Base-by-base conservation (phyloP, 2,113 vertebrate species). In the Acrocephalus kingi region DNA sequence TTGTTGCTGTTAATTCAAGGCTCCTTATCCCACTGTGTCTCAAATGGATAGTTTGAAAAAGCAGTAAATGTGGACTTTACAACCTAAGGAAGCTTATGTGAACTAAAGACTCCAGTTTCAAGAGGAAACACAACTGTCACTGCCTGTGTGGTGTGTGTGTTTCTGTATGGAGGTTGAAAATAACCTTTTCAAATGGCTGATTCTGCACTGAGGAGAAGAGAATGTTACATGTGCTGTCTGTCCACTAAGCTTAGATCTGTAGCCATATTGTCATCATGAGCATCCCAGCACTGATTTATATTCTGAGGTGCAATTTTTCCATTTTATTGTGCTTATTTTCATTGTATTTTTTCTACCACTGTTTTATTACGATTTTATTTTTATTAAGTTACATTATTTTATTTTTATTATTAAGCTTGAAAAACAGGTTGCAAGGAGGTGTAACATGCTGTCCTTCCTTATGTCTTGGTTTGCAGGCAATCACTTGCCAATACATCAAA, bases 1-100 rank as follows among this genome's bases (percentile, higher is more conserved):
- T 95, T 93, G 58, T 84, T 96, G 74, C 94, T 97, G 94, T 97
- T 97, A 93, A 96, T 95, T 97, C 95, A 97, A 94, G 97, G 46
- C 67, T 95, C 27, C 33, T 58, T 82, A 8, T 89, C 56, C 77
- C 59, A 33, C 75, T 43, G 25, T 43, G 30, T 58, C 66, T 94
- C 75, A 58, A 19, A 10, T 54, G 62, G 46, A 68, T 46, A 55
- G 55, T 71, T 69, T 39, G 51, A 55, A 66, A 76, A 61, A 28
- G 37, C 10, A 91, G 74, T 31, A 62, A n/a, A 59, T 17, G 10
- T 52, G 54, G 23, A 4, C 59, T 23, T 93, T 4, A 1, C 4
- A 5, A 20, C 1, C 2, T 69, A 31, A 63, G 39, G 43, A 94
- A 79, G 51, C 56, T 41, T 48, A 37, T 3, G 41, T 81, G 93